Conservation (phyloP, 2,113 vertebrate genomes). For the Epinephelus lanceolatus region DNA sequence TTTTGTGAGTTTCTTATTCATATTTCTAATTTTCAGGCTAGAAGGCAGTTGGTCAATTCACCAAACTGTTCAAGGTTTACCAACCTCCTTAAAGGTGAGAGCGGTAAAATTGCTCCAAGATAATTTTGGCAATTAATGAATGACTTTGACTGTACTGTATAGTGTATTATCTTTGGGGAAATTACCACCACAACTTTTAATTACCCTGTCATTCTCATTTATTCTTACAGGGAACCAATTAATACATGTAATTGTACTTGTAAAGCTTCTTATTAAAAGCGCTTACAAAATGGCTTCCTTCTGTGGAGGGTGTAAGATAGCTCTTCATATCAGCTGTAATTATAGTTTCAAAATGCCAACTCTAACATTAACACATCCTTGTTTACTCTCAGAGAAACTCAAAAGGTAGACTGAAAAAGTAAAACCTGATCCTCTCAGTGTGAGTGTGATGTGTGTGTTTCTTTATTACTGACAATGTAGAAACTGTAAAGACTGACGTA, state of each 20-base stretch:
- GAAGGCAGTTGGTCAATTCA: not conserved
- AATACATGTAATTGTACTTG: slow-evolving; percentile 78
- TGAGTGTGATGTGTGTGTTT: not conserved
- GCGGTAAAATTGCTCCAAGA: slow-evolving; percentile 25
- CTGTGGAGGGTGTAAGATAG: slow-evolving; percentile 46
- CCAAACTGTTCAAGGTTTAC: slow-evolving; percentile 16
- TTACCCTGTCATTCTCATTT: slow-evolving; percentile 72
- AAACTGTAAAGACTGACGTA: too few species aligned
- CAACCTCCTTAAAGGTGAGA: slow-evolving; percentile 36
- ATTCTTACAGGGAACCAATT: slow-evolving; percentile 73
- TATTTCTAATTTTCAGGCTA: not conserved
- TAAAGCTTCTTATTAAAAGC: slow-evolving; percentile 73
- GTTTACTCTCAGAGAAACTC: not conserved
- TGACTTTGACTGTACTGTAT: slow-evolving; percentile 50
- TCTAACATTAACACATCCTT: too few species aligned
- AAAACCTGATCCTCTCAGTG: not conserved
- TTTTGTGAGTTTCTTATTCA: not conserved
- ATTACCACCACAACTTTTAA: slow-evolving; percentile 70
- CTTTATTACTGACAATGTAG: not conserved
- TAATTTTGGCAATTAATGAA: slow-evolving; percentile 46
- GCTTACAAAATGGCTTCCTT: slow-evolving; percentile 49
- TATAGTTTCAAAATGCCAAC: slow-evolving; percentile 20
- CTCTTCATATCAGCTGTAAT: slow-evolving; percentile 57
- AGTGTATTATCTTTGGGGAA: slow-evolving; percentile 66
- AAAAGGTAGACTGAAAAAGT: not conserved